Evolutionary conservation across 2,113 vertebrate genomes (phyloP), one percentile per base, ranked within the genome.

Genomic region (Prunella himalayana): DNA sequence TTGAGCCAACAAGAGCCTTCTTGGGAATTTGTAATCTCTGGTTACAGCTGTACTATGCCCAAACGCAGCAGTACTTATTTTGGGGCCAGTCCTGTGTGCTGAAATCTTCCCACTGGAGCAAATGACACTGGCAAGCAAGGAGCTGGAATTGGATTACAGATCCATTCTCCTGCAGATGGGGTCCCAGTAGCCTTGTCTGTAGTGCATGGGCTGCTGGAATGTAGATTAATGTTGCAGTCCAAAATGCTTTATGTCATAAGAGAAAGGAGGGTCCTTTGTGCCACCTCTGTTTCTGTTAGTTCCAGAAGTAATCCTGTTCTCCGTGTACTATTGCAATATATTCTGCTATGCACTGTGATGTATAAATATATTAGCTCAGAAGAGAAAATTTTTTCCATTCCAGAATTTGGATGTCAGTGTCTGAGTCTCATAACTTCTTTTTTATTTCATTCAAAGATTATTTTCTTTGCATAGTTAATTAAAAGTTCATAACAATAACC

Each of bases 21-120:
- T 83, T 57, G 59, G 76, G 79, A 93, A 81, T 93, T 82, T 2
- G 4, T 86, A 88, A 91, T 92, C 71, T 91, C 90, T 71, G 50
- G 0, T 93, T 91, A 63, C 72, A 77, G 79, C 79, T 88, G 64
- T 88, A 61, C 82, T 56, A 2, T 82, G 63, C 45, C 47, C 59
- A 15, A 84, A 87, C n/a, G 19, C 50, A 57, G 60, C 70, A 50
- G 35, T 57, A 42, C 47, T 79, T 61, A 39, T 61, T 92, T 66
- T 61, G 45, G 7, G 66, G 54, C 64, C 80, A 69, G n/a, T 90
- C 30, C 53, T 70, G 11, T 13, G 45, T 57, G 42, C 82, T 80
- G 79, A 70, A 91, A 94, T 8, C 66, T 85, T 86, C 54, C 20
- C 15, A 6, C 68, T 73, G 70, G 70, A 92, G 71, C 24, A 45